Conservation (phyloP, 2,797 vertebrate genomes). For the Tiaroga cobitis region DNA sequence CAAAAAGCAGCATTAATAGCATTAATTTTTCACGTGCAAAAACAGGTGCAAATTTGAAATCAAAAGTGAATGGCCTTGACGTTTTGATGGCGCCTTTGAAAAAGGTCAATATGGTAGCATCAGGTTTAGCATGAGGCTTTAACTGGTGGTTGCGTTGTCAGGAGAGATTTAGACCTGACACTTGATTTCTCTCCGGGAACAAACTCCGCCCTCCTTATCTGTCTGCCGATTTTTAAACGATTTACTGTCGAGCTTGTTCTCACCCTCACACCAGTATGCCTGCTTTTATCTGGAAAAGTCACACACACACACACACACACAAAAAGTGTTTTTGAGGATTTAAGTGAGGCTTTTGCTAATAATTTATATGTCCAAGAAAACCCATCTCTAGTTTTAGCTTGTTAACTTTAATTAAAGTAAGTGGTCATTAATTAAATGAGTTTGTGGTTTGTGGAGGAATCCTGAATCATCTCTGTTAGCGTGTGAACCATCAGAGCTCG, state of each 20-base stretch:
- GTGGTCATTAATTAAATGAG: not conserved
- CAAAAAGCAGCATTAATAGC: constrained; percentile 48
- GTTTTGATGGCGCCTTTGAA: constrained; percentile 57
- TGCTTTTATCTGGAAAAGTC: constrained; percentile 40
- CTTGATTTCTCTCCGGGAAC: constrained; percentile 75
- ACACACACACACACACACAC: not conserved
- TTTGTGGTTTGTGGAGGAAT: constrained; percentile 16
- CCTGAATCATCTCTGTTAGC: constrained; percentile 9
- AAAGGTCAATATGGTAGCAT: constrained; percentile 69
- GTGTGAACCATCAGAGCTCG: constrained; percentile 22
- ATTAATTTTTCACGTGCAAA: constrained; percentile 37
- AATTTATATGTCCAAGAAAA: not conserved
- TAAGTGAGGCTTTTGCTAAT: not conserved
- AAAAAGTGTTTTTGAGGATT: not conserved
- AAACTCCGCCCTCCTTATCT: constrained; percentile 76
- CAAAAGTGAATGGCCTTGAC: constrained; percentile 57
- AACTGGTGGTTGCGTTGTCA: constrained; percentile 72
- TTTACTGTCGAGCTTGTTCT: constrained; percentile 59
- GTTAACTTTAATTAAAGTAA: constrained; percentile 24
- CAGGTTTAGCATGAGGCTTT: constrained; percentile 75
- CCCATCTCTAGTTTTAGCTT: not conserved
- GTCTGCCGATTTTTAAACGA: constrained; percentile 68
- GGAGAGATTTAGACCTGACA: constrained; percentile 77
- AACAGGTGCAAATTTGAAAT: constrained; percentile 57
- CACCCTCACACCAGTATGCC: constrained; percentile 41